Base-by-base conservation (phyloP, 1,140 invertebrate species). In the Drosophila pruinosa region DNA sequence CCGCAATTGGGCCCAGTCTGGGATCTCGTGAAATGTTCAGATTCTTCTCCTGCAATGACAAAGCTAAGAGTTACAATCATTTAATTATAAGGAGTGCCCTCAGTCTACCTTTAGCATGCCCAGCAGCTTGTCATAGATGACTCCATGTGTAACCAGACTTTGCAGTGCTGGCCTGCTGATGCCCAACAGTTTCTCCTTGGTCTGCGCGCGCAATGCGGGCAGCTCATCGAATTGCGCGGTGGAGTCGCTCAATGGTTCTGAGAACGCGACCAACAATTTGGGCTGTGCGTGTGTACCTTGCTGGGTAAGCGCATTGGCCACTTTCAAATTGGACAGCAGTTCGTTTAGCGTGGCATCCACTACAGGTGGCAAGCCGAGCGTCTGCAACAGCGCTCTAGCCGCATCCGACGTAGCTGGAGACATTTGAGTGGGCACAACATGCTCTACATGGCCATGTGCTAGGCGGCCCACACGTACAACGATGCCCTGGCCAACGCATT, bases 401-500 rank as follows among this genome's bases (percentile, higher is more conserved):
- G 64, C 39, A 2, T 79, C 72, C 22, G 21, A 4, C 22, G 41
- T 0, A 1, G 15, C 1, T 19, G 61, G 5, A 10, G 34, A 0
- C 1, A 47, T 10, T 8, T 22, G 43, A 6, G 8, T 1, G 1
- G 64, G 58, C 4, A 53, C 6, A 4, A 86, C 31, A 22, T 83
- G 77, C 38, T 80, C 85, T 3, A 85, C 71, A n/a, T 75, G 64
- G 0, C 65, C 77, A 36, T 85, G 78, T 5, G 52, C 41, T 0
- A 83, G 50, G 2, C 72, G 72, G 6, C 80, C 78, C 5, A 94
- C 92, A 56, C 93, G 91, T 4, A 93, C 93, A 6, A 94, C 93
- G 62, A 93, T 93, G 39, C 93, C 93, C 91, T 93, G 93, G 22
- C 94, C 94, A 0, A 94, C 94, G 48, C 94, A 93, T 86, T 93